A percentile compares a stretch with the other conserved stretches of the same genome.
Evolutionary conservation across 2,888 invertebrate genomes (phyloP).

Genomic region (Agrotis exclamationis): DNA sequence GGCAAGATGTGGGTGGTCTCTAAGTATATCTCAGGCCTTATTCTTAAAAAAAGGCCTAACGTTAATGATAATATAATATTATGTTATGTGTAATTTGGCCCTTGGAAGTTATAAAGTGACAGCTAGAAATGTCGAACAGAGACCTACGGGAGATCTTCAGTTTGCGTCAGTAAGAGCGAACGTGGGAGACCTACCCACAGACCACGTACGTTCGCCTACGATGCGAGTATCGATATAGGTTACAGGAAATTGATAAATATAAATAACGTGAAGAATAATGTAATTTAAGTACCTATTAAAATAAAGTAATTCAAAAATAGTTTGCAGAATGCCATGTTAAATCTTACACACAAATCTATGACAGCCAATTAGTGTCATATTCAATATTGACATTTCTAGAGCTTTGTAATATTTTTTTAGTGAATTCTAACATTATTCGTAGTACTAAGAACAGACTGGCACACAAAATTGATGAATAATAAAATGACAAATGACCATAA

Average conservation of each 20-base stretch:
- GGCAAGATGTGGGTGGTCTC: background rate
- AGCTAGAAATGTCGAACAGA: constrained; percentile 6
- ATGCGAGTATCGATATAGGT: background rate
- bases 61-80: background rate
- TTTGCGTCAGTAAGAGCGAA: constrained; percentile 16
- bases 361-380: constrained; percentile 29
- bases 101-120: background rate
- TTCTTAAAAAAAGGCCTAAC: background rate
- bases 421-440: constrained; percentile 14
- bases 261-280: background rate
- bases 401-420: constrained; percentile 3
- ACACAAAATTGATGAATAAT: constrained; percentile 16
- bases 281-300: background rate
- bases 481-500: constrained; percentile 35
- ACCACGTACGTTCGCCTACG: constrained; percentile 2
- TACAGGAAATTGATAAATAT: background rate
- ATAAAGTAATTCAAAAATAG: constrained; percentile 9
- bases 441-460: background rate
- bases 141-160: constrained; percentile 17
- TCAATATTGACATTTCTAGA: constrained; percentile 31
- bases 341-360: background rate
- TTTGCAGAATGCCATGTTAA: background rate
- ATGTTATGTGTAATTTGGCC: constrained; percentile 3
- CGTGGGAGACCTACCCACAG: constrained; percentile 20
- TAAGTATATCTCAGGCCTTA: background rate